These are phyloP conservation scores for Trichonephila clavipes DNA, from an alignment of 1,140 invertebrate species.

Conservation along the genomic window DNA sequence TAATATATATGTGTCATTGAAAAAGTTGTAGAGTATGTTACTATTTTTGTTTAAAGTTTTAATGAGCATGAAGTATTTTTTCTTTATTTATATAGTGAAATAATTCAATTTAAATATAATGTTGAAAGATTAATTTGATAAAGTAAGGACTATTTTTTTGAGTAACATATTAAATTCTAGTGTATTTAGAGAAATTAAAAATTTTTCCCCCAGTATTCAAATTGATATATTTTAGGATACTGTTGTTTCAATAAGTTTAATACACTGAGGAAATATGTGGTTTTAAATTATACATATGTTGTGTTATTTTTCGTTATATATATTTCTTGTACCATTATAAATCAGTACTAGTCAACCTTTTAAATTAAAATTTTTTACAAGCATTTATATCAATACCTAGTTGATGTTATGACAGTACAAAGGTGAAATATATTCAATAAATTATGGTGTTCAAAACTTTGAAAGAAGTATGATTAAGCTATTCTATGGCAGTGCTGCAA, in stretches of 20 bases:
- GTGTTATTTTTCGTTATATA: neutral
- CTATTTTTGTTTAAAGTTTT: too few relatives aligned
- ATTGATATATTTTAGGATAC: neutral
- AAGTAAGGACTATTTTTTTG: too few relatives aligned
- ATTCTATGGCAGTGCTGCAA: neutral
- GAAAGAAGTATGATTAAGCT: neutral
- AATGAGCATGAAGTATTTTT: too few relatives aligned
- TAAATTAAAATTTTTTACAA: conserved; percentile 4
- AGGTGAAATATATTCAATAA: neutral
- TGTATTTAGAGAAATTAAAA: too few relatives aligned
- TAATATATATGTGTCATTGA: neutral
- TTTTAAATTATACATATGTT: conserved; percentile 23
- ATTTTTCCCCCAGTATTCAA: too few relatives aligned
- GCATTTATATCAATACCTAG: conserved; percentile 10
- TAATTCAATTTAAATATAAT: too few relatives aligned
- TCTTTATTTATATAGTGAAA: too few relatives aligned
- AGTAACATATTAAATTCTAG: too few relatives aligned
- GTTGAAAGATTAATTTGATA: too few relatives aligned
- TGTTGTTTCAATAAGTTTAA: neutral
- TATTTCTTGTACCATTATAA: neutral
- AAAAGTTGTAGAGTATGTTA: too few relatives aligned
- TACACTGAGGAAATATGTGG: neutral
- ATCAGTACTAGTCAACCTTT: conserved; percentile 18
- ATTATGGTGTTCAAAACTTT: neutral
- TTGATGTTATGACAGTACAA: conserved; percentile 28